phyloP scores from a whole-genome alignment of 2,797 vertebrate genomes.

The Ctenopoma multispine region DNA sequence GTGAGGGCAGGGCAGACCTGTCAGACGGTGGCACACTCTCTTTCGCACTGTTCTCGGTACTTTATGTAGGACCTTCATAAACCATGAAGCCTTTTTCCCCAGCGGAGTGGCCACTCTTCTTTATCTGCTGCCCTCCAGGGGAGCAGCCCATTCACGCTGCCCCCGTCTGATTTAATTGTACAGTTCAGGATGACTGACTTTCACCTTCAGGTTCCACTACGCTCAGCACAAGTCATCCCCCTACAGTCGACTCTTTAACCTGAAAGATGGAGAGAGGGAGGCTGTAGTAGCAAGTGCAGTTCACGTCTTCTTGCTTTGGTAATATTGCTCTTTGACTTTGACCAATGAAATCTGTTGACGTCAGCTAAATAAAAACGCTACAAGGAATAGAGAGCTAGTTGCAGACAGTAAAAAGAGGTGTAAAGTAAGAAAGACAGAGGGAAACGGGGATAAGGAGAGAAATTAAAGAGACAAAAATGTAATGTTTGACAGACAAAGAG shows the following conservation, averaged over 20 bases:
- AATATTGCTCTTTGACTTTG: slow-evolving; percentile 19
- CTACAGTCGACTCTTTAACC: slow-evolving; percentile 33
- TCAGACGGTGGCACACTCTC: slow-evolving; percentile 30
- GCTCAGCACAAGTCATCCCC: slow-evolving; percentile 62
- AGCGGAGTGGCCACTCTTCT: slow-evolving; percentile 41
- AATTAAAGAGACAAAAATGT: neutral
- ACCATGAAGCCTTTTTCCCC: slow-evolving; percentile 45
- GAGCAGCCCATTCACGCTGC: slow-evolving; percentile 63
- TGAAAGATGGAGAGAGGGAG: slow-evolving; percentile 6
- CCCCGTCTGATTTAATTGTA: slow-evolving; percentile 82
- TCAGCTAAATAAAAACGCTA: neutral
- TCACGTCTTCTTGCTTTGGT: neutral
- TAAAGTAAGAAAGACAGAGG: neutral
- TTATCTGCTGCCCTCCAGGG: slow-evolving; percentile 74
- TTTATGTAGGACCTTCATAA: slow-evolving; percentile 53
- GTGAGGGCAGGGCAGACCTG: slow-evolving; percentile 32
- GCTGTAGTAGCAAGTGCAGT: neutral
- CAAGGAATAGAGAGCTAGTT: neutral
- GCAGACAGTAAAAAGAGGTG: neutral
- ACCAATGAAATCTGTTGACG: slow-evolving; percentile 21
- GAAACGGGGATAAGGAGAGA: neutral
- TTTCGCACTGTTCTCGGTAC: slow-evolving; percentile 19
- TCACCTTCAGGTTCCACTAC: slow-evolving; percentile 78
- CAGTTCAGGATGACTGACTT: slow-evolving; percentile 83
- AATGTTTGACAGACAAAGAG: neutral